Evolutionary conservation across 2,113 vertebrate species (phyloP).

Genomic region (Benitochromis conjunctus): DNA sequence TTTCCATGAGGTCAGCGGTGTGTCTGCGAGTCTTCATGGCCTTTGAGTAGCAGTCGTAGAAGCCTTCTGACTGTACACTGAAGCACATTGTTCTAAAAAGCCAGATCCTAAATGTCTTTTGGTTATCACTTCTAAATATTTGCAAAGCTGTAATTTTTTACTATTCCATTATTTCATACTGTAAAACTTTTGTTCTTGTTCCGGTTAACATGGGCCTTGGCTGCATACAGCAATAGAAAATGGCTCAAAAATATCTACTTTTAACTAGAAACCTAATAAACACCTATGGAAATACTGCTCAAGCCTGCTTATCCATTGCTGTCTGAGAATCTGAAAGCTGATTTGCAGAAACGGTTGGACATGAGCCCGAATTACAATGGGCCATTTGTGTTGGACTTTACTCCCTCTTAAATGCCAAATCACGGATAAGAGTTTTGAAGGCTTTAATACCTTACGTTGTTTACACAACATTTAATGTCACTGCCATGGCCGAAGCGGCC

Average conservation of each 20-base stretch:
- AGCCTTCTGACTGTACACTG: background rate
- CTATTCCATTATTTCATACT: constrained; percentile 19
- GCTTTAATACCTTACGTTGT: constrained; percentile 53
- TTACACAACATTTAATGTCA: constrained; percentile 62
- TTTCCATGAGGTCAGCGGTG: constrained; percentile 22
- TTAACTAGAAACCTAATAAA: background rate
- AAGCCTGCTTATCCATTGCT: background rate
- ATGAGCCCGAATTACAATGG: constrained; percentile 35
- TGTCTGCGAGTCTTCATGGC: background rate
- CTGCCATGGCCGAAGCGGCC: constrained; percentile 29
- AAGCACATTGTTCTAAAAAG: constrained; percentile 7
- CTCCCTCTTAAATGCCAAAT: constrained; percentile 47
- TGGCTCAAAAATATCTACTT: background rate
- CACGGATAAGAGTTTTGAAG: constrained; percentile 45
- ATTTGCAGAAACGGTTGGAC: constrained; percentile 44
- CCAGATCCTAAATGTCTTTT: constrained; percentile 9
- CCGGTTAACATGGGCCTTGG: background rate
- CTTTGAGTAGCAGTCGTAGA: background rate
- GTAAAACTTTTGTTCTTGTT: constrained; percentile 20
- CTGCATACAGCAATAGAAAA: background rate
- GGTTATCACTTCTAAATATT: constrained; percentile 31
- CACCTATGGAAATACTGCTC: background rate
- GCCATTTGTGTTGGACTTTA: constrained; percentile 57
- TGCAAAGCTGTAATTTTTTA: constrained; percentile 26
- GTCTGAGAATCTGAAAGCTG: constrained; percentile 50